phyloP scores from a whole-genome alignment of 2,113 vertebrate species.

The Heptranchias perlo region DNA sequence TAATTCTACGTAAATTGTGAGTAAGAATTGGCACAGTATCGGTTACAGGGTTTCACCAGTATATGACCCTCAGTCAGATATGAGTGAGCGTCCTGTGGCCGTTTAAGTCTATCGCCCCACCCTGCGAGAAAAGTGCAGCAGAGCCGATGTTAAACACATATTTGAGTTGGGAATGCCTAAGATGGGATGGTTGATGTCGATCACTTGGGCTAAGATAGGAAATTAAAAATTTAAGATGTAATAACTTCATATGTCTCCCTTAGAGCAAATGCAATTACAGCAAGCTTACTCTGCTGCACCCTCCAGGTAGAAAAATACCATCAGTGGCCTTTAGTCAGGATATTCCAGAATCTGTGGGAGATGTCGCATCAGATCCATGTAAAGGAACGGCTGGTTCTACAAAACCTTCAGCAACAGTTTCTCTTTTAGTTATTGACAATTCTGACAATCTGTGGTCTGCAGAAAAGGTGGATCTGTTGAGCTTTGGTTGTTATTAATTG shows the following conservation, averaged over 20 bases:
- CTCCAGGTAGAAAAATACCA: not conserved
- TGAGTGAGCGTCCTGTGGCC: not conserved
- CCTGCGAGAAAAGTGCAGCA: not conserved
- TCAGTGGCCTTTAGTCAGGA: not conserved
- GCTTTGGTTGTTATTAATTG: constrained; percentile 27
- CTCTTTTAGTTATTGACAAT: not conserved
- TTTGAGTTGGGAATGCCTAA: not conserved
- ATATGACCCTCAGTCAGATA: not conserved
- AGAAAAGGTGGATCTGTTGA: not conserved
- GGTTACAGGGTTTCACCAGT: not conserved
- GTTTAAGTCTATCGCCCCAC: not conserved
- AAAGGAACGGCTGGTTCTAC: too few relatives aligned
- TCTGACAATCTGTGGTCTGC: not conserved
- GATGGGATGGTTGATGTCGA: not conserved
- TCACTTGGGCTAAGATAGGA: not conserved
- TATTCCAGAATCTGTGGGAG: not conserved
- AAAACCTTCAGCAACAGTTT: not conserved
- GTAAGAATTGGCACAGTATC: not conserved
- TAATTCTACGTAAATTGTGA: too few relatives aligned
- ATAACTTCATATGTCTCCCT: not conserved
- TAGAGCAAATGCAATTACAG: constrained; percentile 4
- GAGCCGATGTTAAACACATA: not conserved
- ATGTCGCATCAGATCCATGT: not conserved
- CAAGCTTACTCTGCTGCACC: not conserved
- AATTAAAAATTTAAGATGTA: constrained; percentile 30